Evolutionary conservation across 2,797 vertebrate genomes (phyloP), one percentile per base, ranked within the genome.

Genomic region (Chanos chanos): DNA sequence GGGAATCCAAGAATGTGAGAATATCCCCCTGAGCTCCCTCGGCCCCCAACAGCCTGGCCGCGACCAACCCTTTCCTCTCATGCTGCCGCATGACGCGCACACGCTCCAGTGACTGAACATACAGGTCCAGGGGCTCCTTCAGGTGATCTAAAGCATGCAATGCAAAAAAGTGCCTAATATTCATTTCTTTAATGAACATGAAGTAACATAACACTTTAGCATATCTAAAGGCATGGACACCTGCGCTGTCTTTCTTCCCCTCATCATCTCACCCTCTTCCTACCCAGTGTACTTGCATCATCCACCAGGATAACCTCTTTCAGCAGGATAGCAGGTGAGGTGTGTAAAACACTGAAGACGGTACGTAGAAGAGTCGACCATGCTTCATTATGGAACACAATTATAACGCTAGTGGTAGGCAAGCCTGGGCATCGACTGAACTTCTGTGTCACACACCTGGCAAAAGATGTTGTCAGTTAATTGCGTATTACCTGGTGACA

Each of bases 1-100:
- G 93, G 31, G 92, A 90, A 22, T 94, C 93, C 66, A 94, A 79
- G 84, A 95, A 95, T 7, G 90, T 93, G 48, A 94, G 89, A 57
- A 91, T 91, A n/a, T 94, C 86, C 0, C 88, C 92, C 1, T 50
- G 81, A 1, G 93, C 92, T 74, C 85, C 79, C 1, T 79, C 83
- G 68, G 89, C 90, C 7, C 92, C 92, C 64, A 92, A 76, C 49
- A 93, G 81, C 36, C 91, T 83, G 0, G 91, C 92, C 0, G 89
- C 83, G 57, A 92, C 90, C 58, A 93, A 75, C 16, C 92, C 92
- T 25, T 89, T 92, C 55, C 92, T 80, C 56, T 91, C 77, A 19
- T 0, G 10, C 78, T 92, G 92, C 58, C 91, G 76, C 44, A 92
- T 73, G 1, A 93, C 86, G 2, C 68, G 78, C 49, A 93, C 91